phyloP scores from a whole-genome alignment of 2,797 vertebrate genomes.

The Danionella dracula region DNA sequence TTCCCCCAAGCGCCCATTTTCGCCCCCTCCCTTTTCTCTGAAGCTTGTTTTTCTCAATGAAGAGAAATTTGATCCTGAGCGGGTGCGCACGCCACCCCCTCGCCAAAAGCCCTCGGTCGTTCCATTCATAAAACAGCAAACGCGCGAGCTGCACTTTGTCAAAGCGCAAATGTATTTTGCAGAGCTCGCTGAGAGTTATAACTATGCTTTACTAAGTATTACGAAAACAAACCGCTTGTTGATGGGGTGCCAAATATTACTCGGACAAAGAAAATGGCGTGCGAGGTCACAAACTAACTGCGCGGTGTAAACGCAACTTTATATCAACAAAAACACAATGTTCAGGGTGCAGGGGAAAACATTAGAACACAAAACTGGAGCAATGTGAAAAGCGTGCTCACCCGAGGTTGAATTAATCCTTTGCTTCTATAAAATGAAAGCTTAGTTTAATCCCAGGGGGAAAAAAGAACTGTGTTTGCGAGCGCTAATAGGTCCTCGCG shows the following conservation, averaged over 20 bases:
- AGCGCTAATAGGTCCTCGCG: conserved; percentile 49
- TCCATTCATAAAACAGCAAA: conserved; percentile 57
- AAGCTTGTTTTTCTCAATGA: conserved; percentile 73
- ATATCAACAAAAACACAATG: background rate
- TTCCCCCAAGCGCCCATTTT: background rate
- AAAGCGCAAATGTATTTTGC: background rate
- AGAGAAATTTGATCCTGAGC: conserved; percentile 68
- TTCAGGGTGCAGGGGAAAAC: background rate
- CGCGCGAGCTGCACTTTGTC: background rate
- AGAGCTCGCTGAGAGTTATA: background rate
- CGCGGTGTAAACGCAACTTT: conserved; percentile 33
- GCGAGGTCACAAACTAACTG: conserved; percentile 39
- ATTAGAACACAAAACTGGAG: background rate
- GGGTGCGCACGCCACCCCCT: conserved; percentile 1
- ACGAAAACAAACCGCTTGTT: conserved; percentile 17
- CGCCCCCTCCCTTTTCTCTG: conserved; percentile 23
- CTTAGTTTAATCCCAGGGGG: conserved; percentile 23
- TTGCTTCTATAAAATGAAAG: background rate
- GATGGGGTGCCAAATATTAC: conserved; percentile 57
- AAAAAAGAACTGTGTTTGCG: conserved; percentile 14
- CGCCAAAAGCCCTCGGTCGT: conserved; percentile 4
- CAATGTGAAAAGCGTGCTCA: conserved; percentile 38
- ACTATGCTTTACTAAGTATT: background rate
- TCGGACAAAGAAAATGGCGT: conserved; percentile 71
- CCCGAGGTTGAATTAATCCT: conserved; percentile 25